These are phyloP conservation scores for Asobara japonica DNA, from an alignment of 1,140 invertebrate genomes.

Conservation along the genomic window DNA sequence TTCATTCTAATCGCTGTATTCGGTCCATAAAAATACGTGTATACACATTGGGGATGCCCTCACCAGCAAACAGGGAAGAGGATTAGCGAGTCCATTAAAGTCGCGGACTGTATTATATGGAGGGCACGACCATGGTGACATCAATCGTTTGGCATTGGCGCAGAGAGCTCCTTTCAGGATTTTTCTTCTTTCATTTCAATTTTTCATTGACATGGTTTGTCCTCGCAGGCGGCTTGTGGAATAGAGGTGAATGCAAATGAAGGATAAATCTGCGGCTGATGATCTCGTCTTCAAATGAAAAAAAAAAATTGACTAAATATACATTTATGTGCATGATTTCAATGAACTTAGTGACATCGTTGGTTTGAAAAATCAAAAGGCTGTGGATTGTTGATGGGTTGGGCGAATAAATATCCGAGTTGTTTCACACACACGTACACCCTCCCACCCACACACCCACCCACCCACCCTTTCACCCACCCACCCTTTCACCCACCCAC, in stretches of 20 bases:
- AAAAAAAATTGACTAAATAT: not conserved
- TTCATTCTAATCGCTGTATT: not conserved
- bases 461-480: no score
- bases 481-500: no score
- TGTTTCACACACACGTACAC: no score
- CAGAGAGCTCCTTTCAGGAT: slow-evolving; percentile 5
- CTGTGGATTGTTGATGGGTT: not conserved
- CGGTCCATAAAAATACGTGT: slow-evolving; percentile 24
- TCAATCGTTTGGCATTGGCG: slow-evolving; percentile 55
- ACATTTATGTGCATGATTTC: no score
- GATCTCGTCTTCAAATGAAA: not conserved
- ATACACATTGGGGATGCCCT: slow-evolving; percentile 44
- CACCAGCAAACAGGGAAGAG: slow-evolving; percentile 64
- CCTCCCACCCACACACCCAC: no score
- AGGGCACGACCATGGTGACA: slow-evolving; percentile 60
- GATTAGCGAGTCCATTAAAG: slow-evolving; percentile 69
- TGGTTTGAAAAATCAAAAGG: no score
- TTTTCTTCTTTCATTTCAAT: slow-evolving; percentile 12
- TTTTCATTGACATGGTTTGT: not conserved
- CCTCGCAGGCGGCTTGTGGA: not conserved
- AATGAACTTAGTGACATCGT: no score
- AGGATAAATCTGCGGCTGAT: not conserved
- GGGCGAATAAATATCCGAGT: no score
- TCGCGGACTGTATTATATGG: slow-evolving; percentile 67
- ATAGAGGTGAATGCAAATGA: not conserved